Evolutionary conservation across 1,140 invertebrate species (phyloP).

Genomic region (Charaxes varanes): DNA sequence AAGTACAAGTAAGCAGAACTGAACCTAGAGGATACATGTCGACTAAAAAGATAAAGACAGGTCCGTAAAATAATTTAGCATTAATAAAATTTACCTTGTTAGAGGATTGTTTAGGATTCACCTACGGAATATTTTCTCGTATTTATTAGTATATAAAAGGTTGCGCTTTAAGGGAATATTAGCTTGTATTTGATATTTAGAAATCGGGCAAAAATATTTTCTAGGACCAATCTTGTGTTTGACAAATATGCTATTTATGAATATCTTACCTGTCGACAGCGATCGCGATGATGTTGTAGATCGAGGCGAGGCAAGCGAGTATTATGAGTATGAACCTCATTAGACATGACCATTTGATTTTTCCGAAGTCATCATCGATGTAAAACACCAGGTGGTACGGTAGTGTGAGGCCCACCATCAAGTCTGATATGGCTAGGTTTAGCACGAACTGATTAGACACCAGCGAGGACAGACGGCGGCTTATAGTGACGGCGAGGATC

Average conservation of each 20-base stretch:
- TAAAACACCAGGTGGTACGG: slow-evolving; percentile 85
- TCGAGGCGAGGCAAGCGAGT: slow-evolving; percentile 83
- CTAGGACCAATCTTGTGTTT: too few species aligned
- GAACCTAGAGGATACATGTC: too few species aligned
- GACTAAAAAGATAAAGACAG: too few species aligned
- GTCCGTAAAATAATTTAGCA: too few species aligned
- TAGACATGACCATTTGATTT: slow-evolving; percentile 77
- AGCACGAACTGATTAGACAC: slow-evolving; percentile 84
- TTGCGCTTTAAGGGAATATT: too few species aligned
- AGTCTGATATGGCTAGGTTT: slow-evolving; percentile 83
- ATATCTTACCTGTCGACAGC: slow-evolving; percentile 81
- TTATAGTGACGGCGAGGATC: slow-evolving; percentile 80
- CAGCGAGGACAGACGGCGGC: slow-evolving; percentile 77
- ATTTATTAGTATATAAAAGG: too few species aligned
- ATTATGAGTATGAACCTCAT: slow-evolving; percentile 82
- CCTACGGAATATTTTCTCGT: too few species aligned
- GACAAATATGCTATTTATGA: slow-evolving; percentile 7
- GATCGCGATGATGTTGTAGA: slow-evolving; percentile 88
- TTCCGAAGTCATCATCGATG: slow-evolving; percentile 74
- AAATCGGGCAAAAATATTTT: too few species aligned
- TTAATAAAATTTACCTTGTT: too few species aligned
- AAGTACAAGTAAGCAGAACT: too few species aligned
- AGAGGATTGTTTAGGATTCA: too few species aligned
- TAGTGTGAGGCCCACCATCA: slow-evolving; percentile 81
- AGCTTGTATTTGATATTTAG: too few species aligned